Evolutionary conservation across 2,888 invertebrate genomes (phyloP), one percentile per base, ranked within the genome.

Genomic region (Pyrrhia umbra): DNA sequence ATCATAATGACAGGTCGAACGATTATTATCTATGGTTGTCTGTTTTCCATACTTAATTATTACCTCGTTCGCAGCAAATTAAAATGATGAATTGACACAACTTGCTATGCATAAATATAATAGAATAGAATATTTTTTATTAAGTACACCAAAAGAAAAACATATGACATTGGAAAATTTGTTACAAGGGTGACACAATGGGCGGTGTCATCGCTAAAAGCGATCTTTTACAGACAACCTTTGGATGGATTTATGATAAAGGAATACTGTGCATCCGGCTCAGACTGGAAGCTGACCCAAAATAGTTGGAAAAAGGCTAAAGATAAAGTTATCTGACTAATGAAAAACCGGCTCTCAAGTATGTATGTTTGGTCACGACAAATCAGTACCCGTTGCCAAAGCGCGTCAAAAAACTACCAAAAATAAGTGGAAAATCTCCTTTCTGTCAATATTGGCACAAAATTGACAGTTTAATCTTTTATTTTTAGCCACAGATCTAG

Each of bases 381-480:
- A 15, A 39, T 16, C 37, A 15, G 5, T 10, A 52, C 9, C 9
- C 2, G 15, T 54, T 34, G 34, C 34, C 15, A n/a, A 43, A 2
- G 6, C 15, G 20, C 9, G 9, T 43, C 13, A 34, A 18, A 45
- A 20, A 10, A 18, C 2, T 3, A 10, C 25, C 40, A 42, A 49
- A 42, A 25, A 16, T 9, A 8, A 47, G 20, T 52, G 37, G 45
- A 66, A 59, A 56, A 71, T 71, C 25, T 56, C 27, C 58, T 20
- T n/a, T 6, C 34, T 37, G 56, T 66, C 67, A 72, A 60, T 60
- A 56, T 39, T 60, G 70, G 55, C 70, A 59, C 27, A 18, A 56
- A 43, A 43, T 56, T 37, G 51, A 34, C 47, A 71, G 43, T 56
- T 66, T 25, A 56, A 18, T 54, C 61, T 43, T 8, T 23, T 75